These are phyloP conservation scores for Rhynchomys soricoides DNA, from an alignment of 2,113 vertebrate species.

Conservation along the genomic window DNA sequence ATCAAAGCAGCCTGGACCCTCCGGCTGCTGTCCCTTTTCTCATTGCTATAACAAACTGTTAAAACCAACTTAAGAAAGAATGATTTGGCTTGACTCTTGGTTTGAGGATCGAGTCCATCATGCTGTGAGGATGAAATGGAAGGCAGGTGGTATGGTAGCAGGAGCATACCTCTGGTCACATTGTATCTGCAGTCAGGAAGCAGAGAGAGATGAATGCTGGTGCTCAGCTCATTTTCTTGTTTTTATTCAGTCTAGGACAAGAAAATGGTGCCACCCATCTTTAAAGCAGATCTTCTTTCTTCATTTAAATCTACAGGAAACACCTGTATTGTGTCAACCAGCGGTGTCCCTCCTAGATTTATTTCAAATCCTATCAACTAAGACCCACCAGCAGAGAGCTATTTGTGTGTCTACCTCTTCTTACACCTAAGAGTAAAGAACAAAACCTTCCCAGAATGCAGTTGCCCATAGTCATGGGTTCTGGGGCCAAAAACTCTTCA, in stretches of 20 bases:
- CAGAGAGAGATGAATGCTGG: background rate
- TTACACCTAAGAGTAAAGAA: background rate
- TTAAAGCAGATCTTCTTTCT: background rate
- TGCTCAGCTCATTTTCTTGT: background rate
- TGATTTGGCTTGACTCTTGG: background rate
- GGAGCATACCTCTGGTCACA: background rate
- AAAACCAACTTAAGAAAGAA: background rate
- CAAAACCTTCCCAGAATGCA: fast-evolving
- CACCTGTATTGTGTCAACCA: background rate
- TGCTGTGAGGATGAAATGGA: too few species aligned
- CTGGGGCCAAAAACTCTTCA: constrained; percentile 53
- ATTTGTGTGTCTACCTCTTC: background rate
- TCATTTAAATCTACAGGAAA: background rate
- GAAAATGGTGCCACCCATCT: background rate
- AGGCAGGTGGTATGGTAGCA: background rate
- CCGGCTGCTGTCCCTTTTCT: background rate
- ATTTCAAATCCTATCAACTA: background rate
- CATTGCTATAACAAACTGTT: background rate
- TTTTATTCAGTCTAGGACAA: background rate
- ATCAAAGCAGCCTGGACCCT: background rate
- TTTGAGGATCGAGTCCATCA: background rate
- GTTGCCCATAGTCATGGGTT: constrained; percentile 36
- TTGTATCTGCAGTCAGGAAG: background rate
- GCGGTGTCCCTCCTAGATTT: background rate
- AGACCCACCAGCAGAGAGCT: background rate